Evolutionary conservation across 2,888 invertebrate genomes (phyloP), one percentile per base, ranked within the genome.

Genomic region (Sphaerophoria rueppellii): DNA sequence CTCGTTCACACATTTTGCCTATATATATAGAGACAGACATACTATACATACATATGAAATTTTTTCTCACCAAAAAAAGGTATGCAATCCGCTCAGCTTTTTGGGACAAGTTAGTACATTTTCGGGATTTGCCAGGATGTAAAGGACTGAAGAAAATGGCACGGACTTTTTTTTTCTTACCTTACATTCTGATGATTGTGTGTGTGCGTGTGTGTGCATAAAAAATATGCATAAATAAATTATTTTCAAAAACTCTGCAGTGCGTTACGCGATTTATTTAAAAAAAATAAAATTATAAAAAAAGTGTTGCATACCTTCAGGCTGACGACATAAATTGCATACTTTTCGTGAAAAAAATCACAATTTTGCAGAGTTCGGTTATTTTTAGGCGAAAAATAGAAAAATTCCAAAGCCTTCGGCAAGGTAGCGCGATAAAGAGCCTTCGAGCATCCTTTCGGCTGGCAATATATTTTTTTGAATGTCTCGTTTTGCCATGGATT

Each of bases 61-160:
- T 81, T 85, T 81, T 85, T 85, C 85, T 85, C 85, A 85, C 76
- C 76, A 73, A 81, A 63, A 71, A 78, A 70, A 85, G 85, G 85
- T 85, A 81, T 81, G 65, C 85, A 43, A 85, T 77, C 77, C 85
- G 85, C 81, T 81, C 85, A 77, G 81, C 85, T 85, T 91, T 91
- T 91, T 91, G 89, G 90, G 90, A 90, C 90, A 90, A 90, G 90
- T 91, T 91, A 91, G 91, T 91, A 90, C 90, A 90, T 91, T 90
- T 91, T 91, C 91, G 91, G 91, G 91, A 90, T 91, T 91, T 89
- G 91, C 90, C 91, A 91, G 91, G 91, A 91, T 91, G 91, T 91
- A 91, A 90, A 90, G 90, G 90, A 89, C 85, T 77, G 60, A 65
- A 81, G 72, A 81, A 81, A 81, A 85, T 85, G 85, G 85, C 85